These are phyloP conservation scores for Crotalus viridis DNA, from an alignment of 2,113 vertebrate species.

Conservation along the genomic window DNA sequence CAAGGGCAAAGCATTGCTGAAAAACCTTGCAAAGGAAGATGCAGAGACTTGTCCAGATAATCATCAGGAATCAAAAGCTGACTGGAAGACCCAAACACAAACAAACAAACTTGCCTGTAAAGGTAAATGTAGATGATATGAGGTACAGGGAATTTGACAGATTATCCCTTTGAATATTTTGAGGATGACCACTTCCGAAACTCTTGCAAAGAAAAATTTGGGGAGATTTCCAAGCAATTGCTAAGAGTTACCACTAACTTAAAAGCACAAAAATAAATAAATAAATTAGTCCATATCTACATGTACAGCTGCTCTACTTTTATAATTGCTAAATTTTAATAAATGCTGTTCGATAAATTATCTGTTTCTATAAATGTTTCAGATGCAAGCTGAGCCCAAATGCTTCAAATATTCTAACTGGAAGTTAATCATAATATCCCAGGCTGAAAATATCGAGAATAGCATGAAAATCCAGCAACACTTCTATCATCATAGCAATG, in stretches of 20 bases:
- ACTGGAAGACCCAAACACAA: no score
- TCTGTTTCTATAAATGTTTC: neutral
- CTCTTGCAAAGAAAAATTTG: no score
- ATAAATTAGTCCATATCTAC: neutral
- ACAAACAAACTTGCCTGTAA: no score
- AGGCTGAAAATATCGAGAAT: neutral
- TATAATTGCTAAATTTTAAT: neutral
- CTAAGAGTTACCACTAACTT: neutral
- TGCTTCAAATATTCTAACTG: neutral
- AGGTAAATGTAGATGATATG: no score
- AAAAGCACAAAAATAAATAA: neutral
- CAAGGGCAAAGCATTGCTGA: neutral
- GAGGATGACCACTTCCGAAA: no score
- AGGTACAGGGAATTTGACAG: no score
- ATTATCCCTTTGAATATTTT: no score
- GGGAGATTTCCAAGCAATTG: neutral
- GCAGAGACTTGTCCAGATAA: neutral
- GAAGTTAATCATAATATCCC: neutral
- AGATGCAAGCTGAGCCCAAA: neutral
- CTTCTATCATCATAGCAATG: neutral
- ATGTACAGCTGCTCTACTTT: neutral
- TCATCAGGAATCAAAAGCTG: neutral
- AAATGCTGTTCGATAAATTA: neutral
- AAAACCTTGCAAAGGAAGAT: neutral
- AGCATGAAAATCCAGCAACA: neutral